phyloP scores from a whole-genome alignment of 2,113 vertebrate genomes.

The Epinephelus cyanopodus region DNA sequence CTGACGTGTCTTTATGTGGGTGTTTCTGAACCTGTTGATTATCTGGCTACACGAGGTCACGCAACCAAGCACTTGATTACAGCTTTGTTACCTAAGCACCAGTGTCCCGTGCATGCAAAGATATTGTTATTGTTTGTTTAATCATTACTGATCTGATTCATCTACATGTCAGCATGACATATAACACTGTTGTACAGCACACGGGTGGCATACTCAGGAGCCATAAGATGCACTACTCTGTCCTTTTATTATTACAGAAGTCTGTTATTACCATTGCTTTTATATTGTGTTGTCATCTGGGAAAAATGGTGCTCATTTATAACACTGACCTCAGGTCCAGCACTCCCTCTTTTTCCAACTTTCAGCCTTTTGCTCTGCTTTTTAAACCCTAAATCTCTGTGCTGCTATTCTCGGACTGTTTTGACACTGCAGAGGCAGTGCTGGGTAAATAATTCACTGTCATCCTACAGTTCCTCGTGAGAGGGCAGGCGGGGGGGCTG shows the following conservation, averaged over 20 bases:
- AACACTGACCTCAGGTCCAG: conserved; percentile 19
- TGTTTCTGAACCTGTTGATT: conserved; percentile 7
- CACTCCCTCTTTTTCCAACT: background rate
- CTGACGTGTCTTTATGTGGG: conserved; percentile 5
- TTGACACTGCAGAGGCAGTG: conserved; percentile 46
- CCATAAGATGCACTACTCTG: background rate
- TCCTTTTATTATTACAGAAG: conserved; percentile 11
- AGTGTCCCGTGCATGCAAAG: background rate
- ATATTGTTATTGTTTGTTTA: background rate
- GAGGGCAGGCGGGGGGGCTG: conserved; percentile 4
- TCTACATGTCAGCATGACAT: background rate
- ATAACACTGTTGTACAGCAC: background rate
- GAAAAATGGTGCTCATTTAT: conserved; percentile 13
- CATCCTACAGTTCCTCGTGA: conserved; percentile 36
- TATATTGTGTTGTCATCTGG: conserved; percentile 7
- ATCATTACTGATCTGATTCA: background rate
- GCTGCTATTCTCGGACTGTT: conserved; percentile 54
- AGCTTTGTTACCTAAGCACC: background rate
- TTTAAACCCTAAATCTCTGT: conserved; percentile 44
- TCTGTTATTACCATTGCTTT: background rate
- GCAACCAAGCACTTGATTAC: background rate
- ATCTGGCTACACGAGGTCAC: conserved; percentile 5
- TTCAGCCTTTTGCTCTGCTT: conserved; percentile 16
- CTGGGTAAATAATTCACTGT: conserved; percentile 65
- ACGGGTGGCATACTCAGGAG: background rate